Percentiles rank a stretch among this genome's conserved stretches.
These are phyloP conservation scores for Orgyia antiqua DNA, from an alignment of 2,888 invertebrate species.

Conservation along the genomic window DNA sequence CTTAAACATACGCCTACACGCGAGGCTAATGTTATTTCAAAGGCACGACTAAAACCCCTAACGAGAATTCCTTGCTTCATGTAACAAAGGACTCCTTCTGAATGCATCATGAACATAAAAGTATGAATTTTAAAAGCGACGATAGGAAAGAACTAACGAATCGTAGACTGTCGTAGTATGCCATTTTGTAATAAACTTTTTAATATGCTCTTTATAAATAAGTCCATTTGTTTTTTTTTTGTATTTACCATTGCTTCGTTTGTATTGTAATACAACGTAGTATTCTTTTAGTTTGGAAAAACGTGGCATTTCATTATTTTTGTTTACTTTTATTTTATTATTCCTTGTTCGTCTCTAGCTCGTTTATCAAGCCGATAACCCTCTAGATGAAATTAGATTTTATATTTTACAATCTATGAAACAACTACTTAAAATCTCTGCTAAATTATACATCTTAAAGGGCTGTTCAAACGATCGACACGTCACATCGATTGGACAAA, in stretches of 20 bases:
- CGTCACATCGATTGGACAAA: slow-evolving; percentile 33
- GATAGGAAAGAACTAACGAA: slow-evolving; percentile 44
- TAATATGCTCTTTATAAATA: slow-evolving; percentile 31
- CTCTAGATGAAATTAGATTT: too few relatives aligned
- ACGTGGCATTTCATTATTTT: too few relatives aligned
- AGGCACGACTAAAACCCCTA: slow-evolving; percentile 58
- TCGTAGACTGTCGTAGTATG: slow-evolving; percentile 34
- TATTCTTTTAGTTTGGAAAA: slow-evolving; percentile 21
- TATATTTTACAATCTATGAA: too few relatives aligned
- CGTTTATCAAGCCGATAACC: too few relatives aligned
- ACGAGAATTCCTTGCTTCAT: slow-evolving; percentile 59
- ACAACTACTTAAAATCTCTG: too few relatives aligned
- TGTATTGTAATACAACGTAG: slow-evolving; percentile 26
- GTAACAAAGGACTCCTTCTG: slow-evolving; percentile 60
- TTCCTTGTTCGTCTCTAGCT: too few relatives aligned
- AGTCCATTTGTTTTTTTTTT: slow-evolving; percentile 43
- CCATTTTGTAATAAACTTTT: slow-evolving; percentile 45
- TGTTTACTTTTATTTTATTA: too few relatives aligned
- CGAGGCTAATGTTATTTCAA: slow-evolving; percentile 61
- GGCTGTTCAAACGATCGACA: slow-evolving; percentile 16
- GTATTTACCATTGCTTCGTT: slow-evolving; percentile 38
- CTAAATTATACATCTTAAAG: slow-evolving; percentile 9
- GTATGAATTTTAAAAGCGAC: slow-evolving; percentile 49
- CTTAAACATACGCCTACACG: slow-evolving; percentile 31
- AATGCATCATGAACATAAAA: slow-evolving; percentile 60